These are phyloP conservation scores for Rhamnusium bicolor DNA, from an alignment of 2,888 invertebrate species.

Conservation along the genomic window DNA sequence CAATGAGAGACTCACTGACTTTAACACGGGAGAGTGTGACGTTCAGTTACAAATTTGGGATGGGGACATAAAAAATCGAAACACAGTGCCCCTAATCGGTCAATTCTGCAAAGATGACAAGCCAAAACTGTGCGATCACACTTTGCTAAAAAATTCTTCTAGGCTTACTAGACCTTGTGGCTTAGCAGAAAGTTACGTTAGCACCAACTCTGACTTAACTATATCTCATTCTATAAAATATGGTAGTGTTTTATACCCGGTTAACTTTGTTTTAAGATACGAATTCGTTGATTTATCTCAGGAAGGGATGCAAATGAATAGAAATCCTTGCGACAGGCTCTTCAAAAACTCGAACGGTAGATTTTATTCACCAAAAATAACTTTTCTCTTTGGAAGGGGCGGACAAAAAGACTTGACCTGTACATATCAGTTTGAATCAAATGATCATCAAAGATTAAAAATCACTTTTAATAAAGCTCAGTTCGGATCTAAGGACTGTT, in stretches of 20 bases:
- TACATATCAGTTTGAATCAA: constrained; percentile 83
- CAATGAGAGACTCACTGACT: constrained; percentile 73
- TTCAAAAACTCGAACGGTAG: constrained; percentile 73
- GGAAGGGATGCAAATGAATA: constrained; percentile 77
- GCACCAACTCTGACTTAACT: constrained; percentile 82
- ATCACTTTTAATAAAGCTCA: constrained; percentile 80
- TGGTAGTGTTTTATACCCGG: constrained; percentile 86
- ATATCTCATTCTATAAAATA: constrained; percentile 83
- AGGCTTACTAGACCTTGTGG: constrained; percentile 82
- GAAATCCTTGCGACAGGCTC: constrained; percentile 78
- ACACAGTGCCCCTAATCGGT: constrained; percentile 76
- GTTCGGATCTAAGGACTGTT: constrained; percentile 81
- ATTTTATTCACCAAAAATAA: constrained; percentile 84
- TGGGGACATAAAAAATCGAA: constrained; percentile 73
- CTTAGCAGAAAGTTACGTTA: constrained; percentile 83
- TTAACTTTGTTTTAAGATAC: constrained; percentile 84
- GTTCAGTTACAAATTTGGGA: constrained; percentile 83
- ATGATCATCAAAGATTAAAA: constrained; percentile 79
- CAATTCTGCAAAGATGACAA: constrained; percentile 86
- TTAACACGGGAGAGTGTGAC: constrained; percentile 82
- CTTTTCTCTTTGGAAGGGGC: constrained; percentile 88
- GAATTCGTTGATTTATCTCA: constrained; percentile 86
- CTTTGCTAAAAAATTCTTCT: constrained; percentile 81
- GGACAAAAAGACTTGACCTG: constrained; percentile 85
- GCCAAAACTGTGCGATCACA: constrained; percentile 83